phyloP scores from a whole-genome alignment of 2,113 vertebrate species.

The Chaenocephalus aceratus region DNA sequence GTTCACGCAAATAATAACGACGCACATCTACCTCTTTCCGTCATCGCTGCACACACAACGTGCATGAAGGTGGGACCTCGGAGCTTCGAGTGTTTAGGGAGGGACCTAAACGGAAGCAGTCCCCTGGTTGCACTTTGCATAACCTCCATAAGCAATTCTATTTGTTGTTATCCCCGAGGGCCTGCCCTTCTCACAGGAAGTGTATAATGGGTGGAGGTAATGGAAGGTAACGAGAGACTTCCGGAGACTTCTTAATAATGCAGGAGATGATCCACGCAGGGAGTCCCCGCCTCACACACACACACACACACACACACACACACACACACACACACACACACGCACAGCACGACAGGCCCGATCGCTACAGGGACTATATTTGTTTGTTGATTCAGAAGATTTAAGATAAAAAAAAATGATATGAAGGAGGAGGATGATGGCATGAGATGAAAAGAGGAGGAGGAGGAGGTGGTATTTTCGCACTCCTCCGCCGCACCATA shows the following conservation, averaged over 20 bases:
- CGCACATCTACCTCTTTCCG: too few species aligned
- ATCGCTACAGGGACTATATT: slow-evolving; percentile 9
- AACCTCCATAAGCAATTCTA: slow-evolving; percentile 39
- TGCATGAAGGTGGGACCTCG: not conserved
- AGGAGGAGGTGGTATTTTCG: slow-evolving; percentile 48
- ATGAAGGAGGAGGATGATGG: slow-evolving; percentile 6
- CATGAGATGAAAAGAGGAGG: not conserved
- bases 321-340: not conserved
- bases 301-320: not conserved
- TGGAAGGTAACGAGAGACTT: slow-evolving; percentile 35
- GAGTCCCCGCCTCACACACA: slow-evolving; percentile 22
- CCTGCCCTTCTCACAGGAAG: slow-evolving; percentile 28
- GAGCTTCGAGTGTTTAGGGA: slow-evolving; percentile 1
- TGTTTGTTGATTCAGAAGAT: slow-evolving; percentile 1
- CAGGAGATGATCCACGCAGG: slow-evolving; percentile 52
- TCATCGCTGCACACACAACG: slow-evolving; percentile 1
- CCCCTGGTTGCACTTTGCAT: slow-evolving; percentile 33
- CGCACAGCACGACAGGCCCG: not conserved
- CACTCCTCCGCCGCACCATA: slow-evolving; percentile 37
- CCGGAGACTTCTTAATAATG: slow-evolving; percentile 48
- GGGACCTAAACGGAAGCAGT: slow-evolving; percentile 5
- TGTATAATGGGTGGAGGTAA: slow-evolving; percentile 15
- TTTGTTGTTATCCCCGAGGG: slow-evolving; percentile 40
- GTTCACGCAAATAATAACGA: too few species aligned
- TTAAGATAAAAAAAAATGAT: not conserved